Evolutionary conservation across 2,888 invertebrate species (phyloP), one percentile per base, ranked within the genome.

Genomic region (Caenorhabditis sp.): DNA sequence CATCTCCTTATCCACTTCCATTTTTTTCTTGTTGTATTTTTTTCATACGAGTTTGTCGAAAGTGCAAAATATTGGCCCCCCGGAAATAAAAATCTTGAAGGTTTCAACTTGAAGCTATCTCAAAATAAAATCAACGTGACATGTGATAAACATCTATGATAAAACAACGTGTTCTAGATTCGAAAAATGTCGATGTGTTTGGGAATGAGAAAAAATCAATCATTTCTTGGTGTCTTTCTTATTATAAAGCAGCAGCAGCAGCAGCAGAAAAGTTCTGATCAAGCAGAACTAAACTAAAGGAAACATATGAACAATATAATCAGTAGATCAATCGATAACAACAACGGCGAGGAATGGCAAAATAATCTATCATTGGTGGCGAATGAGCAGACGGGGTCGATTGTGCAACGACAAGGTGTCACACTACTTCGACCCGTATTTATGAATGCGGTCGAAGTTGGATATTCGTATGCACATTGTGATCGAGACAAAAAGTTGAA

Each of bases 371-470:
- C 74, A 54, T 50, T 74, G 53, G 63, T 69, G 53, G 74, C 59
- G 19, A 74, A 74, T 49, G 74, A 74, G 61, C 62, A 62, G 61
- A 74, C 63, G 6, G 27, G 69, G 17, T 66, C 62, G 6, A 66
- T 64, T 23, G 60, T 63, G 3, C 74, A 50, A 26, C 54, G 75
- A 21, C 67, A 70, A 8, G 66, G 65, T 5, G 53, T 58, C 55
- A 69, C 62, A 4, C 65, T 79, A 1, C 62, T 79, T 5, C 37
- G 81, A 26, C 81, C 81, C 19, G 75, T 81, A 55, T 81, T 76
- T 62, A 70, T 81, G 66, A 81, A 81, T 54, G 81, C 79, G 23
- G 81, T 81, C 60, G 81, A 81, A 61, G 81, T 81, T 54, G 81
- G 81, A 53, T 81, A 77, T 59, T 79, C 81, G 77, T 79, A 73